phyloP scores from a whole-genome alignment of 1,140 invertebrate genomes.

The Cydia splendana region DNA sequence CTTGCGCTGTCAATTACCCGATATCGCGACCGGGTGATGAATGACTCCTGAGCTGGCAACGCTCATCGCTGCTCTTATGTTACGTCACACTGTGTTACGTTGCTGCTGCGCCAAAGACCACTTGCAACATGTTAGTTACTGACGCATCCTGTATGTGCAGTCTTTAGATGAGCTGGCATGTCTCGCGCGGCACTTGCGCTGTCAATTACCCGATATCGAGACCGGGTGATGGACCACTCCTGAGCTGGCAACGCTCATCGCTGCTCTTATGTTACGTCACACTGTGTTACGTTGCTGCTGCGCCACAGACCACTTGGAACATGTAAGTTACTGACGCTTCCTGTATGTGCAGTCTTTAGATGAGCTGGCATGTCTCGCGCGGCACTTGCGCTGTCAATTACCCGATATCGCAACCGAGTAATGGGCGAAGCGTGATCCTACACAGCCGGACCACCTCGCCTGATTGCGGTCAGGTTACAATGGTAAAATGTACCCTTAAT shows the following conservation, averaged over 20 bases:
- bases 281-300: neutral
- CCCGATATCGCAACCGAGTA: no score
- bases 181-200: constrained; percentile 72
- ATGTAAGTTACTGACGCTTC: no score
- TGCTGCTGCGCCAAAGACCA: neutral
- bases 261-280: neutral
- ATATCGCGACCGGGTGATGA: constrained; percentile 68
- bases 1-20: constrained; percentile 75
- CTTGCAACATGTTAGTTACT: neutral
- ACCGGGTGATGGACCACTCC: constrained; percentile 62
- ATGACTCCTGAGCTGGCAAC: constrained; percentile 44
- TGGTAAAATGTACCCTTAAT: no score
- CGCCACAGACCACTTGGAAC: no score
- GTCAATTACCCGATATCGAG: constrained; percentile 74
- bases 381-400: no score
- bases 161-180: constrained; percentile 71
- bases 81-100: neutral
- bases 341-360: no score
- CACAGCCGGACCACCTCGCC: no score
- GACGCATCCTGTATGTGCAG: constrained; percentile 47
- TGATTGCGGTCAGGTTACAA: no score
- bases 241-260: constrained; percentile 1
- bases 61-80: constrained; percentile 7
- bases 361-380: no score
- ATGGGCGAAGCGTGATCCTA: no score